Base-by-base conservation (phyloP, 2,888 invertebrate species). In the Steinernema carpocapsae region DNA sequence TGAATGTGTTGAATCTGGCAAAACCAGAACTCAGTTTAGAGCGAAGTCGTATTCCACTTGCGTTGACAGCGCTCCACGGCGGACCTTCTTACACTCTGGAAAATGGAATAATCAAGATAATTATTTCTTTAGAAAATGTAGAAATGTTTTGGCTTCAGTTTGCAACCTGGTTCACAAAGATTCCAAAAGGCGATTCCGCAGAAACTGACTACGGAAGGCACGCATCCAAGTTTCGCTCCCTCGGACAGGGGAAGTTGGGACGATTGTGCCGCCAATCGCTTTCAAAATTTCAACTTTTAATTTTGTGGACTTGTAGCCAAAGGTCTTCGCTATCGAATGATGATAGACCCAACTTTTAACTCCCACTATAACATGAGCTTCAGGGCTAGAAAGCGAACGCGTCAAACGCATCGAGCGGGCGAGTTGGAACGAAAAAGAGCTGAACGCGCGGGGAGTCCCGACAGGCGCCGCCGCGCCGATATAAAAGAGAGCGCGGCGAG, bases 401-500 rank as follows among this genome's bases (percentile, higher is more conserved):
- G 22, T 26, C 56, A 56, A 56, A 56, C 56, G 56, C 56, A 56
- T 22, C 22, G 56, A 10, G 2, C n/a, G 56, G 24, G 56, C 26
- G 24, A 26, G 56, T 26, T 22, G 2, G 56, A 22, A 26, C 56
- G 56, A 56, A 56, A 56, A 56, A 56, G 56, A 22, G 56, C 4
- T 26, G 56, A 26, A 17, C 56, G 56, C 56, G 56, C 56, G 56
- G 56, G 10, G 56, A 56, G 56, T 56, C 56, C 56, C 56, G 56
- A 56, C 56, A 56, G 56, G 56, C 56, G 56, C 56, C 56, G 56
- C 22, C 56, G 56, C 56, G 56, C 56, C 56, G 56, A 56, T 56
- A 56, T 56, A 56, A 56, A 56, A 56, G 56, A 22, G 56, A 26
- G 4, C 56, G 56, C 56, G 56, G 56, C 26, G 56, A 26, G 56